These are phyloP conservation scores for Lerema accius DNA, from an alignment of 1,140 invertebrate species.

Conservation along the genomic window DNA sequence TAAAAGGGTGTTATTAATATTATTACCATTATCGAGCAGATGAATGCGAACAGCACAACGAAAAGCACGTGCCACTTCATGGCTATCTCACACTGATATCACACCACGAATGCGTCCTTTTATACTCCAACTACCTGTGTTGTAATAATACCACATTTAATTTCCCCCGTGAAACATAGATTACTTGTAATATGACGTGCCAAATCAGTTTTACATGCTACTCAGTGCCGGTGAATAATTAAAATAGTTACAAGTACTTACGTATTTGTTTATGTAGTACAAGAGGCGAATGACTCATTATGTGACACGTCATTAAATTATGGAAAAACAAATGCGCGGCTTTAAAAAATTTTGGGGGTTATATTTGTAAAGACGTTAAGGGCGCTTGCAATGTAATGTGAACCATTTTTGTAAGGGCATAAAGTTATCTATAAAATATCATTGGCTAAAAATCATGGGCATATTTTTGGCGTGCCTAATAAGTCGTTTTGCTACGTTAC, in stretches of 20 bases:
- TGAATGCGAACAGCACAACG: constrained; percentile 36
- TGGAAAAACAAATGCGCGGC: too few species aligned
- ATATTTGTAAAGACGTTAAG: too few species aligned
- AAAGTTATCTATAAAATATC: too few species aligned
- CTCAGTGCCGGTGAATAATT: not conserved
- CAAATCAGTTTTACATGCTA: not conserved
- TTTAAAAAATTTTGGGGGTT: too few species aligned
- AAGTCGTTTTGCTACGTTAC: too few species aligned
- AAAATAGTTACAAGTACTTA: not conserved
- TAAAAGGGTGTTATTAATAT: too few species aligned
- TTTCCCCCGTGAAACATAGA: constrained; percentile 12
- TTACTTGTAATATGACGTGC: not conserved
- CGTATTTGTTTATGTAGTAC: not conserved
- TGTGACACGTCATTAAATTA: too few species aligned
- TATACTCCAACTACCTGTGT: constrained; percentile 11
- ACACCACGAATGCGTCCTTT: not conserved
- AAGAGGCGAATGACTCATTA: not conserved
- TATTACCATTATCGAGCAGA: constrained; percentile 37
- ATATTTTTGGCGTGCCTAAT: too few species aligned
- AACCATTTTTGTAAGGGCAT: too few species aligned
- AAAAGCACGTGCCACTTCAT: constrained; percentile 46
- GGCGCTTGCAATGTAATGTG: too few species aligned
- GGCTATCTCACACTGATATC: constrained; percentile 1
- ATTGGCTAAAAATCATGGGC: too few species aligned
- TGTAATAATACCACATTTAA: constrained; percentile 8